Evolutionary conservation across 2,113 vertebrate species (phyloP).

Genomic region (Takifugu bimaculatus): DNA sequence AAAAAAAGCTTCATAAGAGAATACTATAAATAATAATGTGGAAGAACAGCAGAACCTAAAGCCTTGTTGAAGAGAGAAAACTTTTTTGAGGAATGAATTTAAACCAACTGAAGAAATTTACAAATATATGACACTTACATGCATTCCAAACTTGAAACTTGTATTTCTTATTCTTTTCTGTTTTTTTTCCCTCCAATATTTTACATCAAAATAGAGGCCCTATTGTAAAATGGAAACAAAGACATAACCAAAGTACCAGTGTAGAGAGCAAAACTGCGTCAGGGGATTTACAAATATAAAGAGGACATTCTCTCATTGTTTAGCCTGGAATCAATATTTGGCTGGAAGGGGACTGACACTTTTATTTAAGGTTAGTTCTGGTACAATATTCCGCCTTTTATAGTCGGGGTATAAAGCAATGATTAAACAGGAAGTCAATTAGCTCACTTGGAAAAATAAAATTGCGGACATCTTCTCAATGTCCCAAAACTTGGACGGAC

Average conservation of each 20-base stretch:
- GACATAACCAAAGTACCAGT: conserved; percentile 55
- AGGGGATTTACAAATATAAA: conserved; percentile 18
- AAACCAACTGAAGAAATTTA: conserved; percentile 36
- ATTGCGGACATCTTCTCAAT: conserved; percentile 45
- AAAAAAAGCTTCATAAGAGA: conserved; percentile 24
- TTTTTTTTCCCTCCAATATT: conserved; percentile 35
- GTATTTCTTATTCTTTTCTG: conserved; percentile 23
- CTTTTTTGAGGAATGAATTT: conserved; percentile 33
- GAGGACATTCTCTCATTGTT: conserved; percentile 30
- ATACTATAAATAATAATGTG: conserved; percentile 47
- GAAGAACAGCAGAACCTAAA: conserved; percentile 61
- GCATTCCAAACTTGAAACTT: conserved; percentile 39
- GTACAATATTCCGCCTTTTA: conserved; percentile 37
- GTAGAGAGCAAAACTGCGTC: conserved; percentile 38
- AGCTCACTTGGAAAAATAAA: conserved; percentile 41
- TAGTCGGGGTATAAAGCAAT: conserved; percentile 24
- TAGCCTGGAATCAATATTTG: conserved; percentile 46
- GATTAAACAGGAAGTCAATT: conserved; percentile 51
- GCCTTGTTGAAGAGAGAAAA: conserved; percentile 39
- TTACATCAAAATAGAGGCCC: conserved; percentile 30
- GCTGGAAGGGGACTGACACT: conserved; percentile 34
- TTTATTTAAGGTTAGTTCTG: conserved; percentile 44
- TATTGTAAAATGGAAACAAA: conserved; percentile 33
- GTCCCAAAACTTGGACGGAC: conserved; percentile 66
- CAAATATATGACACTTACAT: conserved; percentile 57